A percentile compares a stretch with the other conserved stretches of the same genome.
These are phyloP conservation scores for Varanus komodoensis DNA, from an alignment of 2,113 vertebrate genomes.

Conservation along the genomic window DNA sequence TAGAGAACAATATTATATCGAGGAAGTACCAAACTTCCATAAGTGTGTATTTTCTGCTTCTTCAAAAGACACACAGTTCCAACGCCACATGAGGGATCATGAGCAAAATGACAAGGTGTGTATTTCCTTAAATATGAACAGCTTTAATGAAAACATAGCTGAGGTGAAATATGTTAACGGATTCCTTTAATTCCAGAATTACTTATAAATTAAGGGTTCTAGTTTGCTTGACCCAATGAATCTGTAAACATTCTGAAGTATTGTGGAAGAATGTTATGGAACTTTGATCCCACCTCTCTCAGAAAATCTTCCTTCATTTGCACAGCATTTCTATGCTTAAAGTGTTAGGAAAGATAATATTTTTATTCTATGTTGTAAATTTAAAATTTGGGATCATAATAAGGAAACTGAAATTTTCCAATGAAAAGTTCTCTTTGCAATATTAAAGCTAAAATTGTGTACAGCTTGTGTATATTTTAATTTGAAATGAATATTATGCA, in stretches of 20 bases:
- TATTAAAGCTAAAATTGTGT: not conserved
- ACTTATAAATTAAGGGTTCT: not conserved
- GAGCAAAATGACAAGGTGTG: constrained; percentile 94
- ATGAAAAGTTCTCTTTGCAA: not conserved
- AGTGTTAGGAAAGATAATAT: not conserved
- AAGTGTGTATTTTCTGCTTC: constrained; percentile 93
- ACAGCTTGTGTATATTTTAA: not conserved
- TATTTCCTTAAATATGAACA: not conserved
- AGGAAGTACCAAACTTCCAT: constrained; percentile 82
- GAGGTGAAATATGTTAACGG: not conserved
- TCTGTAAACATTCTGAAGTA: not conserved
- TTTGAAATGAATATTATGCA: not conserved
- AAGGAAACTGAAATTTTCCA: not conserved
- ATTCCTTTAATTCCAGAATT: not conserved
- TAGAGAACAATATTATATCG: constrained; percentile 78
- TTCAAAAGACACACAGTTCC: constrained; percentile 91
- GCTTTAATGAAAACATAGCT: not conserved
- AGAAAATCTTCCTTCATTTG: not conserved
- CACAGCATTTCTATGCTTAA: not conserved
- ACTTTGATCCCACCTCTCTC: not conserved
- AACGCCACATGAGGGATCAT: constrained; percentile 94
- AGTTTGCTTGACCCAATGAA: not conserved
- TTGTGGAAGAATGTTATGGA: not conserved
- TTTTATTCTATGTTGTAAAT: not conserved
- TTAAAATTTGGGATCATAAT: not conserved